Evolutionary conservation across 2,113 vertebrate species (phyloP).

Genomic region (Mellivora capensis): DNA sequence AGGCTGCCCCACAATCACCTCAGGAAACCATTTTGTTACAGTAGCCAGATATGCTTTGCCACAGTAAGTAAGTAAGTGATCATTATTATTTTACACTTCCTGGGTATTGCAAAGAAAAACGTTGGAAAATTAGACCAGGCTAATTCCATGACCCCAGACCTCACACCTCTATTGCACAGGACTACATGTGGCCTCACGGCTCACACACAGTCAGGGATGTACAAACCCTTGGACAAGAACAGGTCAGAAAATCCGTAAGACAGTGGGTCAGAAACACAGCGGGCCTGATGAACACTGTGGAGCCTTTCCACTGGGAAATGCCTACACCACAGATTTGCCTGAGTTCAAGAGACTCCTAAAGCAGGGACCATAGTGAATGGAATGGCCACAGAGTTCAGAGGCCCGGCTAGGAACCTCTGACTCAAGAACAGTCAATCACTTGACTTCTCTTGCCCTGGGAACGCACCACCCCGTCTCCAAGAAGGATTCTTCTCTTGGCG

Average conservation of each 20-base stretch:
- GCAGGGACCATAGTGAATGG: neutral
- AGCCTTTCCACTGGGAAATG: neutral
- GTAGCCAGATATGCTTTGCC: neutral
- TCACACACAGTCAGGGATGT: fast-evolving
- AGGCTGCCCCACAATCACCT: neutral
- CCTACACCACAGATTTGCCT: fast-evolving
- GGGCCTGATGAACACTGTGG: neutral
- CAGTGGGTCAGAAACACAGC: fast-evolving
- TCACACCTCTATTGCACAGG: fast-evolving
- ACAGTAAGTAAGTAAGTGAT: neutral
- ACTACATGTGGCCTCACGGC: neutral
- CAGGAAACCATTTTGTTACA: neutral
- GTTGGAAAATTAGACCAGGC: neutral
- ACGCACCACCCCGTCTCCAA: neutral
- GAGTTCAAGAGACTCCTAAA: neutral
- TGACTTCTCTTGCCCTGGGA: neutral
- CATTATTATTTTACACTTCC: neutral
- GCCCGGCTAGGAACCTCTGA: neutral
- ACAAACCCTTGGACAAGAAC: neutral
- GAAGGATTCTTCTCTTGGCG: neutral
- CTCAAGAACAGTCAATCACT: neutral
- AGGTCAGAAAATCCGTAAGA: neutral
- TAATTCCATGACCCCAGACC: neutral
- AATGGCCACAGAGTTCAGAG: fast-evolving
- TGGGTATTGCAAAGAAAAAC: neutral